Conservation (phyloP, 2,888 invertebrate species). For the Saturnia pavonia region DNA sequence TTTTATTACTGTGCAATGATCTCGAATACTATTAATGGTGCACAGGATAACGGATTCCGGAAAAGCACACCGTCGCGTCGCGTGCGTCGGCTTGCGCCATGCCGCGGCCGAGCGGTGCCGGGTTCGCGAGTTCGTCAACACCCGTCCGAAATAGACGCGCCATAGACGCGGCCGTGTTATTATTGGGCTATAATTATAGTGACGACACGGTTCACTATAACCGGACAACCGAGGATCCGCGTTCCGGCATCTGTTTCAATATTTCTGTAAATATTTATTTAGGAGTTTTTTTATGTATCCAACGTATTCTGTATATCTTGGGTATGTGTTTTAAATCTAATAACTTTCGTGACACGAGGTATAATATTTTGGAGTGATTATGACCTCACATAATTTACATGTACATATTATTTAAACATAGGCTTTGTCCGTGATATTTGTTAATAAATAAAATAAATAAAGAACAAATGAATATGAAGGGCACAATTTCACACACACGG, state of each 20-base stretch:
- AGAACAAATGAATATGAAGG: too few species aligned
- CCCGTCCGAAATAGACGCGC: constrained; percentile 60
- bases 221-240: constrained; percentile 26
- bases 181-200: constrained; percentile 53
- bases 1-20: constrained; percentile 16
- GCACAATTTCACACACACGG: too few species aligned
- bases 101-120: not conserved
- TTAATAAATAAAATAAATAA: too few species aligned
- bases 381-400: too few species aligned
- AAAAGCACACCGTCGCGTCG: constrained; percentile 13
- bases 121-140: constrained; percentile 60
- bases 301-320: not conserved
- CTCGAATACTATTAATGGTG: constrained; percentile 15
- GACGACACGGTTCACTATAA: constrained; percentile 38
- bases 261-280: constrained; percentile 32
- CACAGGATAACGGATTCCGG: constrained; percentile 20
- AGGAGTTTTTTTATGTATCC: constrained; percentile 9
- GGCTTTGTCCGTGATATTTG: not conserved
- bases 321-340: not conserved
- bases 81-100: not conserved
- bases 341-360: too few species aligned
- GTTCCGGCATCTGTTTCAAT: constrained; percentile 29
- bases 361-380: too few species aligned
- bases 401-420: not conserved
- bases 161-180: constrained; percentile 43